phyloP scores from a whole-genome alignment of 2,797 vertebrate species.

The Trachops cirrhosus region DNA sequence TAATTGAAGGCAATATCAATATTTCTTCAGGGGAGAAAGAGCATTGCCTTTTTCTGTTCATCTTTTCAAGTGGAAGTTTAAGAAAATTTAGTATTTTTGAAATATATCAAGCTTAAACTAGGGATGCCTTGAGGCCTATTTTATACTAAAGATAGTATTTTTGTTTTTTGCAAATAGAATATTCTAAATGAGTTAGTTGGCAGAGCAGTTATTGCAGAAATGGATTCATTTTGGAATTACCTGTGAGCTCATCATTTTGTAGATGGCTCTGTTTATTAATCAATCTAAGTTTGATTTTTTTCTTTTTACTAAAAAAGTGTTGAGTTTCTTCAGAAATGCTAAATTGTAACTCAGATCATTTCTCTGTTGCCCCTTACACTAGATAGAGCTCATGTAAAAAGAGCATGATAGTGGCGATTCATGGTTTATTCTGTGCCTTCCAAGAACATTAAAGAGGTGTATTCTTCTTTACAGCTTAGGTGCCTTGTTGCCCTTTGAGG shows the following conservation, averaged over 20 bases:
- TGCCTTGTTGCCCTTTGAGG: background rate
- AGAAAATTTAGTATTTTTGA: slow-evolving; percentile 13
- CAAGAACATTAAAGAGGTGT: background rate
- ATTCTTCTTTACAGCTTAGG: background rate
- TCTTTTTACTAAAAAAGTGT: background rate
- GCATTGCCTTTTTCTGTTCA: slow-evolving; percentile 21
- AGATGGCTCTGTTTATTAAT: background rate
- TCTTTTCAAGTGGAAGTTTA: slow-evolving; percentile 56
- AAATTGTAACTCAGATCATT: background rate
- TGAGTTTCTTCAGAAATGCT: background rate
- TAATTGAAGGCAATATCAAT: slow-evolving; percentile 49
- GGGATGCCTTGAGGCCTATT: slow-evolving; percentile 53
- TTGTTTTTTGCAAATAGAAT: slow-evolving; percentile 53
- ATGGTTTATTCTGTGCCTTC: background rate
- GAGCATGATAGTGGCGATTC: background rate
- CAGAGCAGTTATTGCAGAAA: slow-evolving; percentile 37
- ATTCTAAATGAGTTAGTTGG: slow-evolving; percentile 35
- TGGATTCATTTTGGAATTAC: background rate
- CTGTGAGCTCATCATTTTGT: background rate
- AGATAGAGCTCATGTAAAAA: background rate
- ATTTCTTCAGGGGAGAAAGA: slow-evolving; percentile 23
- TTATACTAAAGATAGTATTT: slow-evolving; percentile 7
- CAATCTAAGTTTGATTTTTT: background rate
- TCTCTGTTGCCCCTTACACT: background rate
- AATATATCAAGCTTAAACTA: slow-evolving; percentile 29